A percentile compares a stretch with the other conserved stretches of the same genome.
Evolutionary conservation across 2,888 invertebrate genomes (phyloP).

Genomic region (Shargacucullia verbasci): DNA sequence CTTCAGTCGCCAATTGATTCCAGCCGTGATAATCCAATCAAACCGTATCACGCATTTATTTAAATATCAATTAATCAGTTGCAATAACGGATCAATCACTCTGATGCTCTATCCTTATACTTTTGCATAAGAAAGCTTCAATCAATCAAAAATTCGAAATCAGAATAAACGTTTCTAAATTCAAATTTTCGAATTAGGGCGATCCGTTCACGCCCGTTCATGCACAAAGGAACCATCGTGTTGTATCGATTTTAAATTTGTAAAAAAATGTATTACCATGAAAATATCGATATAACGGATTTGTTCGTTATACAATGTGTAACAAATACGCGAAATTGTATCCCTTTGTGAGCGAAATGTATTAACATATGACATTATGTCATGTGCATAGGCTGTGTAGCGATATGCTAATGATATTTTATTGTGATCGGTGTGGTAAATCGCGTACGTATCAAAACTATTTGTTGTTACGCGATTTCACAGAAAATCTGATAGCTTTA

Average conservation of each 20-base stretch:
- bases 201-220: constrained; percentile 71
- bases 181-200: constrained; percentile 56
- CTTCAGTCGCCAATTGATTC: constrained; percentile 28
- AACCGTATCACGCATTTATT: constrained; percentile 52
- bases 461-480: constrained; percentile 66
- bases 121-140: constrained; percentile 55
- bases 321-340: constrained; percentile 81
- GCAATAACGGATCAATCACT: constrained; percentile 44
- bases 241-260: constrained; percentile 69
- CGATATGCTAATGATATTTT: constrained; percentile 72
- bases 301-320: constrained; percentile 79
- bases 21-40: constrained; percentile 45
- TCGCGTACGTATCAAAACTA: constrained; percentile 62
- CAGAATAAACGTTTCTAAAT: constrained; percentile 38
- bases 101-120: constrained; percentile 52
- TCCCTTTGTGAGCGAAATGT: constrained; percentile 75
- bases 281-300: constrained; percentile 83
- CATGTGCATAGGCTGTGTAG: constrained; percentile 58
- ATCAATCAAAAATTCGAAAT: constrained; percentile 57
- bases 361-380: constrained; percentile 76
- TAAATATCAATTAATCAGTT: constrained; percentile 67
- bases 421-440: constrained; percentile 68
- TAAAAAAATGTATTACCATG: constrained; percentile 74
- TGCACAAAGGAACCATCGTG: constrained; percentile 66
- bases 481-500: constrained; percentile 63